Conservation (phyloP, 2,888 invertebrate species). For the Dicycla oo region DNA sequence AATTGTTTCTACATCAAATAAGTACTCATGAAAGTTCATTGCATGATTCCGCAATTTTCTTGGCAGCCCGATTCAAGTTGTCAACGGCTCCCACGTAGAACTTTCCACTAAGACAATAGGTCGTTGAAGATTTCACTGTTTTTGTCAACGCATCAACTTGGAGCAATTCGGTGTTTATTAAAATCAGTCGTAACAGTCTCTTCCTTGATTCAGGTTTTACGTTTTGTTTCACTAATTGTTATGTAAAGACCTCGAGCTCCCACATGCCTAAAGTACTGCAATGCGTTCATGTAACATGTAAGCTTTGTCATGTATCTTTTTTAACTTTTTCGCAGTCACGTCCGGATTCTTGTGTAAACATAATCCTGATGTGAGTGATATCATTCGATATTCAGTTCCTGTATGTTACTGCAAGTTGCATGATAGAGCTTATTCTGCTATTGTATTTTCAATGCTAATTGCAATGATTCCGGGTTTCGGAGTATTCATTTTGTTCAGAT, state of each 20-base stretch:
- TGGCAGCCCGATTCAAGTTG: constrained; percentile 72
- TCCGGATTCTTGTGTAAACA: constrained; percentile 61
- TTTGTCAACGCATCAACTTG: constrained; percentile 82
- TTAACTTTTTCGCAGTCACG: constrained; percentile 54
- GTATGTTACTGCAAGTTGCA: constrained; percentile 42
- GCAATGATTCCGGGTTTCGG: constrained; percentile 43
- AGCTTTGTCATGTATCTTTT: constrained; percentile 53
- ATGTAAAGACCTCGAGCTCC: constrained; percentile 67
- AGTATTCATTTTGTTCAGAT: constrained; percentile 12
- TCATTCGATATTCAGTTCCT: constrained; percentile 42
- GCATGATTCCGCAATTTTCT: constrained; percentile 82
- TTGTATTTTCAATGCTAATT: constrained; percentile 50
- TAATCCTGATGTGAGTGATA: constrained; percentile 42
- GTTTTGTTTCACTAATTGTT: constrained; percentile 70
- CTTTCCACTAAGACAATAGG: constrained; percentile 86
- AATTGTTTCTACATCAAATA: constrained; percentile 60
- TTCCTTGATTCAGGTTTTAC: constrained; percentile 76
- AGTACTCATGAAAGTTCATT: constrained; percentile 71
- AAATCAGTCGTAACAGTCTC: constrained; percentile 76
- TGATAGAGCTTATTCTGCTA: constrained; percentile 39
- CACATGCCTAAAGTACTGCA: constrained; percentile 63
- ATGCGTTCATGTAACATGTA: constrained; percentile 56
- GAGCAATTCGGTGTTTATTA: constrained; percentile 79
- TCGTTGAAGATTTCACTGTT: constrained; percentile 88
- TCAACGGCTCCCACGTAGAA: constrained; percentile 82